Evolutionary conservation across 2,113 vertebrate species (phyloP).

Genomic region (Sus scrofa): T2T-Sscrofa CM000816.6:110522001-110522500

Average conservation of each 20-base stretch:
- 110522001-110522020: neutral
- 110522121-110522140: neutral
- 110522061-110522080: neutral
- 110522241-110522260: neutral
- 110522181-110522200: neutral
- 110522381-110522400: neutral
- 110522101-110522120: neutral
- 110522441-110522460: neutral
- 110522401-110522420: neutral
- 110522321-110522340: neutral
- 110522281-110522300: neutral
- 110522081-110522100: neutral
- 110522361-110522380: neutral
- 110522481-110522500: neutral
- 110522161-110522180: neutral
- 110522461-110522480: neutral
- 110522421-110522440: neutral
- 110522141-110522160: conserved; percentile 26
- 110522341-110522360: neutral
- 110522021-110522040: neutral
- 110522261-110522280: neutral
- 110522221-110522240: neutral
- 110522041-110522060: neutral
- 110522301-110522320: neutral
- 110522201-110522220: neutral